Evolutionary conservation across 2,888 invertebrate genomes (phyloP).

Genomic region (Chrysolina americana): DNA sequence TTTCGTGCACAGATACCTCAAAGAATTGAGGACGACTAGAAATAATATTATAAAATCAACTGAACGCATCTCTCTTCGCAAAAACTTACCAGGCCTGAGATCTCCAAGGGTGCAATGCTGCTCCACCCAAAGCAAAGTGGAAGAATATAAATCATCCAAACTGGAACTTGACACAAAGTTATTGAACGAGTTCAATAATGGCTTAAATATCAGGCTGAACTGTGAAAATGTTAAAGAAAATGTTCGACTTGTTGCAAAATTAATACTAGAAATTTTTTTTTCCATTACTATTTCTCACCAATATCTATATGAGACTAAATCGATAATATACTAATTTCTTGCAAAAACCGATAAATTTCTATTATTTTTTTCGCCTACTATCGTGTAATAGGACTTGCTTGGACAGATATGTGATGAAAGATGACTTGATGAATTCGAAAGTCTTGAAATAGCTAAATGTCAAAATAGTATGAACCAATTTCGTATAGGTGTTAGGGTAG

Average conservation of each 20-base stretch:
- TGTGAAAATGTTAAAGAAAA: conserved; percentile 66
- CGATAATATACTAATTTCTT: too few relatives aligned
- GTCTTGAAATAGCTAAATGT: too few relatives aligned
- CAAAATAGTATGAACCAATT: too few relatives aligned
- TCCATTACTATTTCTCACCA: too few relatives aligned
- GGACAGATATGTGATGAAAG: too few relatives aligned
- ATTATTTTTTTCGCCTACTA: too few relatives aligned
- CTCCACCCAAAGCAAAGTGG: conserved; percentile 94
- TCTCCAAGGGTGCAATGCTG: conserved; percentile 96
- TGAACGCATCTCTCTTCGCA: neutral
- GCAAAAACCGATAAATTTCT: too few relatives aligned
- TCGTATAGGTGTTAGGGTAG: too few relatives aligned
- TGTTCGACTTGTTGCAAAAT: neutral
- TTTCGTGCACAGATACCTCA: conserved; percentile 90
- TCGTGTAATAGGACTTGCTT: too few relatives aligned
- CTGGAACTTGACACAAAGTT: conserved; percentile 92
- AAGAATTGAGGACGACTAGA: conserved; percentile 92
- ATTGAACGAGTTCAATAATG: conserved; percentile 92
- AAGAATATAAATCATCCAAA: conserved; percentile 91
- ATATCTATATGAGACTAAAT: too few relatives aligned
- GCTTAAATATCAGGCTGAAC: conserved; percentile 94
- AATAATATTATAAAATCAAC: conserved; percentile 51
- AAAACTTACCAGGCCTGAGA: conserved; percentile 87
- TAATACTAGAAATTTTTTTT: neutral
- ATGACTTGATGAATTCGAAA: too few relatives aligned